Conservation (phyloP, 2,113 vertebrate genomes). For the Hyaena hyaena region DNA sequence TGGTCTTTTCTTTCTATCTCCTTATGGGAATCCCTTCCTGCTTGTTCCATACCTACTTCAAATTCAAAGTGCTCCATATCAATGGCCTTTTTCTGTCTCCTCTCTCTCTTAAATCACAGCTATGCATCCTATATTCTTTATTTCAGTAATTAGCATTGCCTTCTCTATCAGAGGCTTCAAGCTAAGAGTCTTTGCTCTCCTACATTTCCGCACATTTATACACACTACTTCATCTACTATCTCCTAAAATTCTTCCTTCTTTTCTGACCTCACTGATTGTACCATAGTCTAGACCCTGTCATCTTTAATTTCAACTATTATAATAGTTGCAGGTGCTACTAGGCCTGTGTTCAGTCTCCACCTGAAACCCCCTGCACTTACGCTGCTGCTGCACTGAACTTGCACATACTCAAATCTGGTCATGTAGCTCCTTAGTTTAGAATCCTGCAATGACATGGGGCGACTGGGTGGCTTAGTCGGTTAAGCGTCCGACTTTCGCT, state of each 20-base stretch:
- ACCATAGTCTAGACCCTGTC: not conserved
- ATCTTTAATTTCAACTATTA: slow-evolving; percentile 18
- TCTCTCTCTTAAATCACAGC: not conserved
- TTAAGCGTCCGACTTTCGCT: too few relatives aligned
- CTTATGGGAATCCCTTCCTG: not conserved
- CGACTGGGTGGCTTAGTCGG: too few relatives aligned
- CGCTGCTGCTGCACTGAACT: not conserved
- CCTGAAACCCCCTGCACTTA: not conserved
- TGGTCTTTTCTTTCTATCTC: not conserved
- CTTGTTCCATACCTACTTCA: not conserved
- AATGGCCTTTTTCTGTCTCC: not conserved
- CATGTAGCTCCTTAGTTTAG: not conserved
- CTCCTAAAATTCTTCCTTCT: not conserved
- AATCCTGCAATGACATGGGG: not conserved
- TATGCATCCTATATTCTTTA: not conserved
- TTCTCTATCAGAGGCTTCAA: not conserved
- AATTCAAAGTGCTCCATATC: not conserved
- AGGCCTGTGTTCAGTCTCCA: not conserved
- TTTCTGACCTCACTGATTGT: not conserved
- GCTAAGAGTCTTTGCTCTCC: not conserved
- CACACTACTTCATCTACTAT: not conserved
- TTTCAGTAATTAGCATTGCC: not conserved
- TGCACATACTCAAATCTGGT: not conserved
- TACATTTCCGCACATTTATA: not conserved
- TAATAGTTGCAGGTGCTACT: not conserved